These are phyloP conservation scores for Drosophila anceps DNA, from an alignment of 2,888 invertebrate species.

Conservation along the genomic window DNA sequence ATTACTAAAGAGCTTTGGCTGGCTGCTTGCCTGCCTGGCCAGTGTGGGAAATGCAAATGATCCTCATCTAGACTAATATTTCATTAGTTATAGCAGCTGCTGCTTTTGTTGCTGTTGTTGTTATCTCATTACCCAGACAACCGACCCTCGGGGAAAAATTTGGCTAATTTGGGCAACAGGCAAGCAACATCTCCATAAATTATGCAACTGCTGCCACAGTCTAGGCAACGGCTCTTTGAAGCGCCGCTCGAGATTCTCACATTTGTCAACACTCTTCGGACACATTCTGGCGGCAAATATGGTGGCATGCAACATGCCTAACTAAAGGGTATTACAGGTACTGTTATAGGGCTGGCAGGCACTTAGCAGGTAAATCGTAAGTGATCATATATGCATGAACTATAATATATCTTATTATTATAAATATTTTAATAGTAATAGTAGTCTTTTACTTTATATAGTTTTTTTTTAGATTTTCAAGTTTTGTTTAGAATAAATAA, in stretches of 20 bases:
- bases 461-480: not conserved
- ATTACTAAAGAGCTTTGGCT: conserved; percentile 14
- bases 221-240: conserved; percentile 58
- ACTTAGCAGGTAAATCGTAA: not conserved
- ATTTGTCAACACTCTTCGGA: conserved; percentile 63
- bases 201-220: conserved; percentile 58
- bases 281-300: conserved; percentile 10
- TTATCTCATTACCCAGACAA: conserved; percentile 54
- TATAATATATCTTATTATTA: not conserved
- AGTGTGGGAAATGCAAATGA: conserved; percentile 73
- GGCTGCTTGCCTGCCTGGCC: conserved; percentile 7
- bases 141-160: conserved; percentile 51
- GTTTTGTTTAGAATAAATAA: not conserved
- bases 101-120: conserved; percentile 3
- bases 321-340: conserved; percentile 10
- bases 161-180: conserved; percentile 68
- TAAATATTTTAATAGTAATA: not conserved
- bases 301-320: conserved; percentile 17
- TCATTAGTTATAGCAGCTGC: conserved; percentile 47
- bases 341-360: conserved; percentile 19
- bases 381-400: not conserved
- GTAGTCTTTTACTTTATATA: too few species aligned
- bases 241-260: conserved; percentile 70
- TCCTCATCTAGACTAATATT: conserved; percentile 35
- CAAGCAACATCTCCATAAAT: conserved; percentile 56